phyloP scores from a whole-genome alignment of 92 coral and sea anemone genomes.

The Hydrozoanthus gracilis region DNA sequence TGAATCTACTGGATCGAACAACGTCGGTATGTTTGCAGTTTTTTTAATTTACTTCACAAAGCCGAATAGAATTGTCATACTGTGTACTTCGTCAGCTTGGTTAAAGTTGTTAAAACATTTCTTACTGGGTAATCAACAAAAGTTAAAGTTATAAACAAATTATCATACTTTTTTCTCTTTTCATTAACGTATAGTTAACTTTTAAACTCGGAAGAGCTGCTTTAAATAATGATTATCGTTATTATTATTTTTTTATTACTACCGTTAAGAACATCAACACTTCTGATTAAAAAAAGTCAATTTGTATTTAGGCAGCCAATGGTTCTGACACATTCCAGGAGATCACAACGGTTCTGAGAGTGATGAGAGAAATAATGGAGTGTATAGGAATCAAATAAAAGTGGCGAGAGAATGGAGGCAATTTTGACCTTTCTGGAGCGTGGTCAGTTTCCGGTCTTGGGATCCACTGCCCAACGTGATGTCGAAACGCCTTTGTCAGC shows the following conservation, averaged over 20 bases:
- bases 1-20: too few species aligned
- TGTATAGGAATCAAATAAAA: neutral
- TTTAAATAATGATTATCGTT: neutral
- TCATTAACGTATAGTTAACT: neutral
- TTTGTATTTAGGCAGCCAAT: neutral
- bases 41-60: too few species aligned
- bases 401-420: neutral
- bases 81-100: neutral
- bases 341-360: neutral
- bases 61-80: neutral
- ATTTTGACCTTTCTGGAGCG: slow-evolving; percentile 1
- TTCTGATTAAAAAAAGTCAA: neutral
- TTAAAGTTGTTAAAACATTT: neutral
- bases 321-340: neutral
- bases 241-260: neutral
- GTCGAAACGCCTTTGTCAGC: neutral
- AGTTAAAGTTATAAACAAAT: neutral
- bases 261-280: neutral
- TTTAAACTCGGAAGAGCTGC: neutral
- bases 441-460: neutral
- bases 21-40: too few species aligned
- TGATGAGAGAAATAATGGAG: neutral
- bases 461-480: neutral
- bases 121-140: too few species aligned
- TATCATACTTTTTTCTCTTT: neutral